Percentiles rank a stretch among this genome's conserved stretches.
Conservation (phyloP, 2,888 invertebrate genomes). For the Caenorhabditis macrosperma region DNA sequence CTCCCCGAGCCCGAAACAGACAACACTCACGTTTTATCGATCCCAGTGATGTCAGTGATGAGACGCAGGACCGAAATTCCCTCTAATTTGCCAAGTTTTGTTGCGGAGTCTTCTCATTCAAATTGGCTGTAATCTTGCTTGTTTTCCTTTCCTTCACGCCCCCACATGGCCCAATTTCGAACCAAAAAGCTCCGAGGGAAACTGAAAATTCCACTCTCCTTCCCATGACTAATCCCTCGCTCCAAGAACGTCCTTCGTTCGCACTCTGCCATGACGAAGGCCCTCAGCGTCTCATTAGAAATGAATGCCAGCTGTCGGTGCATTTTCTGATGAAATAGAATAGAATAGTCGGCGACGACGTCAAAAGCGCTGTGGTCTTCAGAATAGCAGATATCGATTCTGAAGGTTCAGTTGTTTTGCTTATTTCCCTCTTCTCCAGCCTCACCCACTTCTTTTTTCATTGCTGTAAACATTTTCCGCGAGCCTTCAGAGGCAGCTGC, state of each 20-base stretch:
- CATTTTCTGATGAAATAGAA: background rate
- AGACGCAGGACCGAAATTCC: background rate
- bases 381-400: slow-evolving; percentile 17
- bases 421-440: background rate
- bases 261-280: background rate
- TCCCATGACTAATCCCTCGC: slow-evolving; percentile 35
- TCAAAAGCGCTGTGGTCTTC: background rate
- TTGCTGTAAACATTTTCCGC: background rate
- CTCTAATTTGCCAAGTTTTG: background rate
- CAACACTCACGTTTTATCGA: slow-evolving; percentile 5
- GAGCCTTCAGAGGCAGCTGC: too few relatives aligned
- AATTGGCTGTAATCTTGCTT: background rate
- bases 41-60: background rate
- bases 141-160: too few relatives aligned
- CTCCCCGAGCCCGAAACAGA: background rate
- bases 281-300: slow-evolving; percentile 34
- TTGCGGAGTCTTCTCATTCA: background rate
- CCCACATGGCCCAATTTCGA: background rate
- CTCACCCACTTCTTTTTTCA: background rate
- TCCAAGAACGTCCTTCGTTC: slow-evolving; percentile 3
- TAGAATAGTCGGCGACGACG: background rate
- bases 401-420: slow-evolving; percentile 1
- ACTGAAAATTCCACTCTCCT: background rate
- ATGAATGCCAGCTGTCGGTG: slow-evolving; percentile 43
- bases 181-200: background rate